These are phyloP conservation scores for Sardinella longiceps DNA, from an alignment of 2,797 vertebrate species.

Conservation along the genomic window DNA sequence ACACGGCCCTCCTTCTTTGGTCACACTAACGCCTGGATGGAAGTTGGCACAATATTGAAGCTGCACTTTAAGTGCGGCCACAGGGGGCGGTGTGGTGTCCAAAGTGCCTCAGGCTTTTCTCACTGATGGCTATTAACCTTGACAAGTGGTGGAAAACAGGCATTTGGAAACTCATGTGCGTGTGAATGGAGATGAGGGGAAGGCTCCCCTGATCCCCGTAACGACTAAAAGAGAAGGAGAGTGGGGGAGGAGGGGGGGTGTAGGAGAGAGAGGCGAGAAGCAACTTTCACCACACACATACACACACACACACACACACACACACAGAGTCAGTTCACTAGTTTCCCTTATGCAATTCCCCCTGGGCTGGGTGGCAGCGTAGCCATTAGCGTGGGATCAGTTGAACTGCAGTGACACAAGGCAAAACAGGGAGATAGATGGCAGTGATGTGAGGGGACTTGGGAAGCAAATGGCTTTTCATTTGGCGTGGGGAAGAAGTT, in stretches of 20 bases:
- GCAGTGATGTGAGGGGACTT: background rate
- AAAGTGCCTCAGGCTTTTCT: background rate
- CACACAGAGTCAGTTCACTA: background rate
- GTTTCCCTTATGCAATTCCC: background rate
- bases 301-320: background rate
- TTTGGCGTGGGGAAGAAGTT: background rate
- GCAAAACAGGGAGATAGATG: background rate
- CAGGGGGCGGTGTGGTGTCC: constrained; percentile 19
- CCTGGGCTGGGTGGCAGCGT: background rate
- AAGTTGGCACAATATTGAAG: background rate
- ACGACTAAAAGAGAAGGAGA: background rate
- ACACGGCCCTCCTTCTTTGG: background rate
- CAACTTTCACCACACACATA: background rate
- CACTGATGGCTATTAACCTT: constrained; percentile 11
- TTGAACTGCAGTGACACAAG: background rate
- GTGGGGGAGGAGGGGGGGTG: background rate
- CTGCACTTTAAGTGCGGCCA: background rate
- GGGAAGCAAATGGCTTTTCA: background rate
- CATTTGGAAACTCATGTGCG: background rate
- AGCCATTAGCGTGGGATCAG: constrained; percentile 4
- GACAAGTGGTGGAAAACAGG: constrained; percentile 19
- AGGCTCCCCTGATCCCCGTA: background rate
- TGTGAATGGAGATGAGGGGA: constrained; percentile 11
- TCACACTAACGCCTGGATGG: background rate
- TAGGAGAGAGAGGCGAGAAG: background rate